Conservation (phyloP, 2,113 vertebrate genomes). For the Aegypius monachus region DNA sequence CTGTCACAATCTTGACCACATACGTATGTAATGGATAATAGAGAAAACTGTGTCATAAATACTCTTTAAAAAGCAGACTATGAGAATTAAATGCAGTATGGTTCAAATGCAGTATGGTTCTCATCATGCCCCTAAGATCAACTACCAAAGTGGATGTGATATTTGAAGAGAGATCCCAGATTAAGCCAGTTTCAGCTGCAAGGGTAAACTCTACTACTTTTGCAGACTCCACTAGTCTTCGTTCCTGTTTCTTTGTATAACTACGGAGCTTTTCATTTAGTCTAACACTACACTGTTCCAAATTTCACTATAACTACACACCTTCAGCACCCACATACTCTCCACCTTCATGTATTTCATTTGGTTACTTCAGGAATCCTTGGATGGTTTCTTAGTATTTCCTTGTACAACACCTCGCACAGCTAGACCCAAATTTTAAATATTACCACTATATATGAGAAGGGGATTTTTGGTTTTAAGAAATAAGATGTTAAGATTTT, state of each 20-base stretch:
- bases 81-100: neutral
- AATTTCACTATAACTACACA: neutral
- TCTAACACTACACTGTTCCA: too few relatives aligned
- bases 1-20: neutral
- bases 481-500: neutral
- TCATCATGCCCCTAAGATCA: neutral
- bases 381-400: neutral
- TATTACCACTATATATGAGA: neutral
- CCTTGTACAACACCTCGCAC: neutral
- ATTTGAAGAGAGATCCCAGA: neutral
- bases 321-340: neutral
- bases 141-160: neutral
- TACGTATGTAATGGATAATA: neutral
- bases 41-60: neutral
- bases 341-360: neutral
- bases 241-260: neutral
- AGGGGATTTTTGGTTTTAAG: neutral
- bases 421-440: neutral
- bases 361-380: neutral
- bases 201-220: neutral
- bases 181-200: neutral
- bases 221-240: neutral
- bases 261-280: neutral
- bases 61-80: neutral
- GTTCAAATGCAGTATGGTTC: neutral